Percentiles rank a stretch among this genome's conserved stretches.
These are phyloP conservation scores for Limnothrissa miodon DNA, from an alignment of 2,113 vertebrate species.

Conservation along the genomic window DNA sequence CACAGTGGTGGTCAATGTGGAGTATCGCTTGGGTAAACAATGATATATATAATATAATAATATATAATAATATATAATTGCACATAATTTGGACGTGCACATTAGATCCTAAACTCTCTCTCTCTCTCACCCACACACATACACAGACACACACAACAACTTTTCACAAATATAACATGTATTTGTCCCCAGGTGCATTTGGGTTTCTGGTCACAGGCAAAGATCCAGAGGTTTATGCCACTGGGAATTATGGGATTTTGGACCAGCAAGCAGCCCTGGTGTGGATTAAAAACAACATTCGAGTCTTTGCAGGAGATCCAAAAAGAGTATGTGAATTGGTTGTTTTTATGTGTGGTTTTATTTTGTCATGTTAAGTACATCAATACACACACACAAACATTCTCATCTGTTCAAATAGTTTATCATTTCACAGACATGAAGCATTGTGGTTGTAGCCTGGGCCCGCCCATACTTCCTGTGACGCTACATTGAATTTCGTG, in stretches of 20 bases:
- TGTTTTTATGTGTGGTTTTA: background rate
- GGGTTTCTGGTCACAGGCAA: slow-evolving; percentile 74
- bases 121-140: too few relatives aligned
- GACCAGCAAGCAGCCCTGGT: slow-evolving; percentile 74
- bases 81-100: too few relatives aligned
- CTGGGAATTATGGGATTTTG: slow-evolving; percentile 74
- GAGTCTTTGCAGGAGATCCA: slow-evolving; percentile 69
- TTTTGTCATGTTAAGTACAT: background rate
- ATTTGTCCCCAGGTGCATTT: slow-evolving; percentile 65
- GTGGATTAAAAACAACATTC: slow-evolving; percentile 73
- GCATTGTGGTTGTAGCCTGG: too few relatives aligned
- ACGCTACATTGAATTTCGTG: too few relatives aligned
- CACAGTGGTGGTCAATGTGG: slow-evolving; percentile 68
- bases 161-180: background rate
- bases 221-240: slow-evolving; percentile 56
- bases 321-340: slow-evolving; percentile 56
- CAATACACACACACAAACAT: background rate
- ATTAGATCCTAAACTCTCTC: too few relatives aligned
- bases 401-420: background rate
- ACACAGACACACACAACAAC: background rate
- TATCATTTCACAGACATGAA: too few relatives aligned
- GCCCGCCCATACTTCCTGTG: too few relatives aligned
- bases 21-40: slow-evolving; percentile 69
- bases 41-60: background rate
- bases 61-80: too few relatives aligned